A percentile compares a stretch with the other conserved stretches of the same genome.
phyloP scores from a whole-genome alignment of 2,888 invertebrate species.

The Drosophila melanosoma region DNA sequence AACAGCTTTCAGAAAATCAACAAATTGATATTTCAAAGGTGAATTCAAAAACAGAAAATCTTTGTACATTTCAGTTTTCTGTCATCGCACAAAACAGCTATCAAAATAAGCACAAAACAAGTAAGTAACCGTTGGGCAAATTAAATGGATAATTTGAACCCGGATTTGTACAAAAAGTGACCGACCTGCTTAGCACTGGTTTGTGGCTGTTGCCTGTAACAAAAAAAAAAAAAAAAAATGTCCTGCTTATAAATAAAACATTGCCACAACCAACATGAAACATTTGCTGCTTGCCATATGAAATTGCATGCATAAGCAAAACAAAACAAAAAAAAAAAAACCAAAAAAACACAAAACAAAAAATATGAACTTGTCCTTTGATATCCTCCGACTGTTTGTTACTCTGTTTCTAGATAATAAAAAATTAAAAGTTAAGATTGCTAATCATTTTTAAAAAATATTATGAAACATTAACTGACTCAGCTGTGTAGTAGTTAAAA shows the following conservation, averaged over 20 bases:
- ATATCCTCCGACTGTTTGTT: background rate
- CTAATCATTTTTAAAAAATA: background rate
- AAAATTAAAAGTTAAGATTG: background rate
- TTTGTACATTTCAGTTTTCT: background rate
- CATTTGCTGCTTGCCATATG: conserved; percentile 12
- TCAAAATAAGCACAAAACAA: conserved; percentile 2
- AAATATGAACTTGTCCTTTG: background rate
- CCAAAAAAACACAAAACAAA: background rate
- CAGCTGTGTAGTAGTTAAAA: background rate
- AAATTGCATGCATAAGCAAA: conserved; percentile 21
- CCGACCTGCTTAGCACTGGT: conserved; percentile 19
- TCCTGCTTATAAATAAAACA: conserved; percentile 72
- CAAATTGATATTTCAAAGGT: conserved; percentile 35
- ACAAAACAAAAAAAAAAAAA: background rate
- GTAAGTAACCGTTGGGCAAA: conserved; percentile 30
- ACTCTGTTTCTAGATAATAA: background rate
- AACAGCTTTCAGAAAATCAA: conserved; percentile 29
- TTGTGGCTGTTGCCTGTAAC: conserved; percentile 6
- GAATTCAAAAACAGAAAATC: background rate
- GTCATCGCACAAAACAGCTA: background rate
- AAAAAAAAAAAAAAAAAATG: no score
- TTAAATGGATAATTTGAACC: conserved; percentile 49
- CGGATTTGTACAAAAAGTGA: conserved; percentile 17
- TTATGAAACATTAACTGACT: background rate
- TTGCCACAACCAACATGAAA: conserved; percentile 49